phyloP scores from a whole-genome alignment of 2,888 invertebrate genomes.

The Trilocha varians region DNA sequence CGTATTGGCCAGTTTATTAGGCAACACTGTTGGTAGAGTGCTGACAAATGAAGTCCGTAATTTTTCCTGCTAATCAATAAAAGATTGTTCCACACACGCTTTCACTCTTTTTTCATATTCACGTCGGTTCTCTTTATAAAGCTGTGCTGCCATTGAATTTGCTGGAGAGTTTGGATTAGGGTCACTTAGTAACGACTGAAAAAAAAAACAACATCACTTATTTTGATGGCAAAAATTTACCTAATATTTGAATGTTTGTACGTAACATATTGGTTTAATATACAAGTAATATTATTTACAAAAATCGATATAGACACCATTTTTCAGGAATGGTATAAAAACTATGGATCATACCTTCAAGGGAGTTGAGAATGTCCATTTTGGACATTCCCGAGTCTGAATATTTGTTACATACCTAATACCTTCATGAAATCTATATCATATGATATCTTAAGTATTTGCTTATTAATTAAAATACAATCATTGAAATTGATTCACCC shows the following conservation, averaged over 20 bases:
- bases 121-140: slow-evolving; percentile 98
- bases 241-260: neutral
- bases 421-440: too few relatives aligned
- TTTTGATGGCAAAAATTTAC: too few relatives aligned
- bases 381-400: too few relatives aligned
- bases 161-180: slow-evolving; percentile 99
- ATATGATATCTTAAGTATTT: too few relatives aligned
- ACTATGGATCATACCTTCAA: too few relatives aligned
- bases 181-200: slow-evolving; percentile 98
- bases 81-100: slow-evolving; percentile 99
- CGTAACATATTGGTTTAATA: neutral
- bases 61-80: slow-evolving; percentile 86
- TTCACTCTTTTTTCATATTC: slow-evolving; percentile 99
- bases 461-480: too few relatives aligned
- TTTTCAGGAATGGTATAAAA: too few relatives aligned
- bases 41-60: slow-evolving; percentile 35
- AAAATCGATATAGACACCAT: too few relatives aligned
- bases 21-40: slow-evolving; percentile 33
- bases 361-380: too few relatives aligned
- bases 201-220: too few relatives aligned
- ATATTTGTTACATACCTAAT: too few relatives aligned
- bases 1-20: slow-evolving; percentile 35
- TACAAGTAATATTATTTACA: neutral
- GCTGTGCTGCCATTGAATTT: slow-evolving; percentile 98
- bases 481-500: too few relatives aligned